Conservation (phyloP, 2,888 invertebrate species). For the Gymnoscelis rufifasciata region DNA sequence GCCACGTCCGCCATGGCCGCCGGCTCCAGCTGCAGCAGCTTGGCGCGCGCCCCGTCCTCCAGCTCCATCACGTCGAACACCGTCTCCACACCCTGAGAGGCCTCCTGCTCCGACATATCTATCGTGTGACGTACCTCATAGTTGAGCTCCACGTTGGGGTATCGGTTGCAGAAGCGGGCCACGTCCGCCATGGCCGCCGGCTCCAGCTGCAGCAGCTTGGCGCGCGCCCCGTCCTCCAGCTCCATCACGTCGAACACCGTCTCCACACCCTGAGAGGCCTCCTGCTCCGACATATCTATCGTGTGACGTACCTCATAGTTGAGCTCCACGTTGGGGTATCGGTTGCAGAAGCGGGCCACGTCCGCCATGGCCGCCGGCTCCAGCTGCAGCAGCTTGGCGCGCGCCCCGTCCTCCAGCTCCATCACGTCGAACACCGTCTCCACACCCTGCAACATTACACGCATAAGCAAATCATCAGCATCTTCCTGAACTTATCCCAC, state of each 20-base stretch:
- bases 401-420: constrained; percentile 95
- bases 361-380: constrained; percentile 95
- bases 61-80: constrained; percentile 98
- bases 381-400: constrained; percentile 87
- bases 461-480: too few relatives aligned
- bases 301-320: constrained; percentile 86
- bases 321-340: constrained; percentile 99
- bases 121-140: constrained; percentile 84
- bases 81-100: constrained; percentile 84
- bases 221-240: constrained; percentile 93
- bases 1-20: constrained; percentile 98
- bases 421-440: constrained; percentile 97
- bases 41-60: constrained; percentile 92
- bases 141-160: constrained; percentile 97
- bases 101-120: too few relatives aligned
- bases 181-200: constrained; percentile 98
- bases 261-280: constrained; percentile 82
- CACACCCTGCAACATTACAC: too few relatives aligned
- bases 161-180: constrained; percentile 98
- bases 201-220: constrained; percentile 86
- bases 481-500: too few relatives aligned
- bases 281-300: too few relatives aligned
- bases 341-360: constrained; percentile 98
- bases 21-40: constrained; percentile 88
- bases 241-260: constrained; percentile 98